Evolutionary conservation across 2,888 invertebrate genomes (phyloP).

Genomic region (Ischnus inquisitorius): DNA sequence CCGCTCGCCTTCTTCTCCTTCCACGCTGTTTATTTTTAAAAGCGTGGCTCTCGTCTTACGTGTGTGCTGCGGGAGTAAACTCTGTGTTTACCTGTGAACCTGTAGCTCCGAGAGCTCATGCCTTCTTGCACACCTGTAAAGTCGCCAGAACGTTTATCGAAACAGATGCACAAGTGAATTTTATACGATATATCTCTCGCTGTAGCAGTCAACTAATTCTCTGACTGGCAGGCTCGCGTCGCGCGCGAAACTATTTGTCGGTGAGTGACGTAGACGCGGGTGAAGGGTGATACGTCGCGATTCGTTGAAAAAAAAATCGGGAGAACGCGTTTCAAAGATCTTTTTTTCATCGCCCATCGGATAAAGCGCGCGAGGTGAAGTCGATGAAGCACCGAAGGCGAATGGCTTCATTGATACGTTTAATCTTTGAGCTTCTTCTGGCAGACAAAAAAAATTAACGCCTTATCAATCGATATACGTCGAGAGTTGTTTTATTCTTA

Average conservation of each 20-base stretch:
- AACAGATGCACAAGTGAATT: slow-evolving; percentile 13
- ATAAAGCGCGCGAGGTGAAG: slow-evolving; percentile 2
- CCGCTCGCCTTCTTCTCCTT: slow-evolving; percentile 55
- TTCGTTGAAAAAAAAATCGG: slow-evolving; percentile 23
- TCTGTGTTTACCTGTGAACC: slow-evolving; percentile 6
- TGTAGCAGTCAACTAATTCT: slow-evolving; percentile 16
- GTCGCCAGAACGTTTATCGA: neutral
- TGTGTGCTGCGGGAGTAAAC: neutral
- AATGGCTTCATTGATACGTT: neutral
- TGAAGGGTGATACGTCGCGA: slow-evolving; percentile 40
- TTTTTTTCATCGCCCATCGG: slow-evolving; percentile 21
- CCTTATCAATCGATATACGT: slow-evolving; percentile 29
- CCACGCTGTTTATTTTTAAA: slow-evolving; percentile 43
- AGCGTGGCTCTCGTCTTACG: neutral
- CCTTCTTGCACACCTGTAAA: slow-evolving; percentile 19
- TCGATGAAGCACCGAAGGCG: neutral
- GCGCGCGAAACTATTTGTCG: slow-evolving; percentile 23
- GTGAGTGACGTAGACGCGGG: slow-evolving; percentile 46
- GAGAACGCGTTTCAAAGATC: slow-evolving; percentile 33
- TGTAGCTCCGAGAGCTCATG: slow-evolving; percentile 1
- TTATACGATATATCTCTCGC: slow-evolving; percentile 29
- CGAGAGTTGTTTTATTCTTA: neutral
- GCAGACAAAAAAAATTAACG: neutral
- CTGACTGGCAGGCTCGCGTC: neutral
- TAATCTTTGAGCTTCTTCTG: neutral